Conservation (phyloP, 2,797 vertebrate species). For the Periophthalmus magnuspinnatus region DNA sequence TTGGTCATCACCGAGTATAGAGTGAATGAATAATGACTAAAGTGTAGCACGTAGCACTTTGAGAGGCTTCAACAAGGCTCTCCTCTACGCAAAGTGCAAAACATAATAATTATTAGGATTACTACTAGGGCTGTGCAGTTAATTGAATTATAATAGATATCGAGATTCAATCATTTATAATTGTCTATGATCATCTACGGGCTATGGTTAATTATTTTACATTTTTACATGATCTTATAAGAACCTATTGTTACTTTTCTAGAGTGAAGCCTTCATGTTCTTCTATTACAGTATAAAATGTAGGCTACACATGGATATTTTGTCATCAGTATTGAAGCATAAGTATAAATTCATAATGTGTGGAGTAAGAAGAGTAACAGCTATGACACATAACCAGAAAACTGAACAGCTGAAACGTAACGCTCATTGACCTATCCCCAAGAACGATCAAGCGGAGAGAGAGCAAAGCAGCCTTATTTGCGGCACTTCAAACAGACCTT, state of each 20-base stretch:
- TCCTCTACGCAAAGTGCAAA: not conserved
- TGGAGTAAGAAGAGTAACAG: not conserved
- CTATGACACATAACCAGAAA: constrained; percentile 13
- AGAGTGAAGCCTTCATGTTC: not conserved
- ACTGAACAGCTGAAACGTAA: constrained; percentile 14
- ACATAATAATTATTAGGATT: not conserved
- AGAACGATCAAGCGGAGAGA: constrained; percentile 39
- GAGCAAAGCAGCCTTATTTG: constrained; percentile 56
- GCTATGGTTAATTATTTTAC: no score
- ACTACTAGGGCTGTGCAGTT: not conserved
- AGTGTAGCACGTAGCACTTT: no score
- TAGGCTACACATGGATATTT: not conserved
- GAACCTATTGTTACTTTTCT: not conserved
- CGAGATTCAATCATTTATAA: not conserved
- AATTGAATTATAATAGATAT: not conserved
- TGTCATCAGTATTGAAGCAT: not conserved
- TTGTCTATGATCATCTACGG: not conserved
- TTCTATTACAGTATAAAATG: not conserved
- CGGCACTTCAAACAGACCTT: constrained; percentile 63
- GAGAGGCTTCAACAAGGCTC: no score
- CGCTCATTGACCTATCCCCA: constrained; percentile 14
- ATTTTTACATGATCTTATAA: not conserved
- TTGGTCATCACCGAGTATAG: no score
- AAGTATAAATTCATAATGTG: not conserved
- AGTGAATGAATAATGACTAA: no score